Conservation (phyloP, 2,888 invertebrate species). For the Aspidapion aeneum region DNA sequence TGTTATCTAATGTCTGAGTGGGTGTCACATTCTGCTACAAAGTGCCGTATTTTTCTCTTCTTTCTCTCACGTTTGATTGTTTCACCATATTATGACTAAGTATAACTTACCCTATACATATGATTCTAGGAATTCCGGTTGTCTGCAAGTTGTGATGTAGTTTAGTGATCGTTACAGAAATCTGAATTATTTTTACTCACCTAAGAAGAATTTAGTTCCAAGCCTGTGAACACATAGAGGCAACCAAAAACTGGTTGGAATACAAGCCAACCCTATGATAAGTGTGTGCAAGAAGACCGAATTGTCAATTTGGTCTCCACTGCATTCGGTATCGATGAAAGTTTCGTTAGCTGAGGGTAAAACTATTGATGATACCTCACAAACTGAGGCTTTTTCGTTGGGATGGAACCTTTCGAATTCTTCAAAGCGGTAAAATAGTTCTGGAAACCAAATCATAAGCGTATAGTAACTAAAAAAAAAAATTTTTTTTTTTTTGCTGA, state of each 20-base stretch:
- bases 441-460: slow-evolving; percentile 90
- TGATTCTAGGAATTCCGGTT: too few species aligned
- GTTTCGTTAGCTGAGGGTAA: slow-evolving; percentile 43
- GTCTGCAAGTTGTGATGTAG: too few species aligned
- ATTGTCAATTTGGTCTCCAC: slow-evolving; percentile 57
- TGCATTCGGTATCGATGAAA: slow-evolving; percentile 54
- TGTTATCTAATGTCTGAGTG: too few species aligned
- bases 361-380: slow-evolving; percentile 70
- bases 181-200: too few species aligned
- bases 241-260: slow-evolving; percentile 75
- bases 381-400: slow-evolving; percentile 67
- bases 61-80: too few species aligned
- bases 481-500: background rate
- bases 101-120: too few species aligned
- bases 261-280: slow-evolving; percentile 75
- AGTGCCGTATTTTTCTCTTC: too few species aligned
- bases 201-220: slow-evolving; percentile 78
- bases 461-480: slow-evolving; percentile 73
- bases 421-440: slow-evolving; percentile 80
- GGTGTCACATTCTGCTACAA: too few species aligned
- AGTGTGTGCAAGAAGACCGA: slow-evolving; percentile 73
- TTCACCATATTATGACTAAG: too few species aligned
- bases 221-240: slow-evolving; percentile 76
- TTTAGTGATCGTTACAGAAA: too few species aligned
- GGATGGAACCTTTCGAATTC: slow-evolving; percentile 67